Evolutionary conservation across 2,113 vertebrate genomes (phyloP), one percentile per base, ranked within the genome.

Genomic region (Nycticorax nycticorax): DNA sequence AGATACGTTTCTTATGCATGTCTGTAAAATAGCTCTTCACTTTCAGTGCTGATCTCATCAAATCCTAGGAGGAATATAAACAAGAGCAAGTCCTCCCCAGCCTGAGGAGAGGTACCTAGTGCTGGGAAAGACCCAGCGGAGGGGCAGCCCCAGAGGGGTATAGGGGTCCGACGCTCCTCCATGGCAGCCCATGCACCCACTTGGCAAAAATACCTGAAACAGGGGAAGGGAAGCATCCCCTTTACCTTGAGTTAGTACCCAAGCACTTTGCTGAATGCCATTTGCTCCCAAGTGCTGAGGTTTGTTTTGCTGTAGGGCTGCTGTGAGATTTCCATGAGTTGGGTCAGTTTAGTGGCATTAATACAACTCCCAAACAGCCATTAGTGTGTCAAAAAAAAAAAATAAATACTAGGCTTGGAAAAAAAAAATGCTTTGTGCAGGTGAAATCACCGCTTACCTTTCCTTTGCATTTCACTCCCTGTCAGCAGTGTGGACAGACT

Each of bases 221-320:
- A 15, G 21, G 12, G 16, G 47, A 88, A 68, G 18, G 8, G 35
- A 28, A 75, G 3, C 15, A 62, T 9, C 8, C 4, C 19, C 8
- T 55, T 55, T 10, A 10, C 18, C 48, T 47, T 56, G 53, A 56
- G 30, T 13, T 37, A 68, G 26, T 32, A 26, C 12, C 53, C 53
- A 28, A 63, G 14, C 22, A 15, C 30, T 69, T 60, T 57, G 39
- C 67, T 80, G 67, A 52, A 27, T 0, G 4, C 27, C 10, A 22
- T 80, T 35, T 35, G 5, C 12, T 77, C 15, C 14, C 0, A 0
- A 50, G 56, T 1, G 1, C 32, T 24, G 13, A 0, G 0, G 16
- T 33, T 6, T 55, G 2, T 20, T 92, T 75, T 55, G 23, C n/a
- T 55, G 6, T 2, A 15, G 24, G 35, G 9, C 35, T 66, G 33